Evolutionary conservation across 2,113 vertebrate species (phyloP).

Genomic region (Otus sunia): DNA sequence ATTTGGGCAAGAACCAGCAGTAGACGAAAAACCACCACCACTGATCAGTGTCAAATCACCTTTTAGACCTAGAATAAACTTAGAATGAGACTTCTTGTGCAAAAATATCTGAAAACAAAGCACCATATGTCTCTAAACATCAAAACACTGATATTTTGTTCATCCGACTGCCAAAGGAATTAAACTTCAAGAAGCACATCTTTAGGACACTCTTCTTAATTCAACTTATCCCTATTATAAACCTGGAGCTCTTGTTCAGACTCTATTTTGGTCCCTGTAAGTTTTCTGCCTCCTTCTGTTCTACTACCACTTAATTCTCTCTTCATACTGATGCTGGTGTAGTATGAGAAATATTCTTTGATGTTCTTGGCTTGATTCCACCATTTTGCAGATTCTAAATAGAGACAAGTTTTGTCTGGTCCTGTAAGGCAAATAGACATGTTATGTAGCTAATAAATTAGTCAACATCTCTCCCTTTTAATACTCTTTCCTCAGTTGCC

Average conservation of each 20-base stretch:
- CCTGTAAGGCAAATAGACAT: neutral
- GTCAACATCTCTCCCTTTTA: neutral
- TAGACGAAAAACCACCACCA: slow-evolving; percentile 28
- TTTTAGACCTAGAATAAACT: neutral
- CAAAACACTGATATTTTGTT: neutral
- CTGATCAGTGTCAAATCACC: neutral
- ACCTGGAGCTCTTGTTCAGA: neutral
- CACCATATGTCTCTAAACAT: neutral
- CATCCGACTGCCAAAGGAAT: neutral
- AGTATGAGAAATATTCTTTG: neutral
- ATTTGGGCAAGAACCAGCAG: slow-evolving; percentile 39
- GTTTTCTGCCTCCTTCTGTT: neutral
- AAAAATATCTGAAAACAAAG: neutral
- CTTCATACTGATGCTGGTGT: neutral
- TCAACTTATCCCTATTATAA: neutral
- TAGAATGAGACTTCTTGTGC: neutral
- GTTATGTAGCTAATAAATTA: neutral
- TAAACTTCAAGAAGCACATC: neutral
- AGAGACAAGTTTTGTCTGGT: neutral
- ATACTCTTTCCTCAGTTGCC: neutral
- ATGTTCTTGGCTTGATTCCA: neutral
- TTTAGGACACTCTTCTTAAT: neutral
- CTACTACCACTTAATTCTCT: neutral
- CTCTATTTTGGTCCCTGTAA: neutral
- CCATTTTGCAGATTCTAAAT: neutral